phyloP scores from a whole-genome alignment of 2,113 vertebrate species.

The Carollia perspicillata region DNA sequence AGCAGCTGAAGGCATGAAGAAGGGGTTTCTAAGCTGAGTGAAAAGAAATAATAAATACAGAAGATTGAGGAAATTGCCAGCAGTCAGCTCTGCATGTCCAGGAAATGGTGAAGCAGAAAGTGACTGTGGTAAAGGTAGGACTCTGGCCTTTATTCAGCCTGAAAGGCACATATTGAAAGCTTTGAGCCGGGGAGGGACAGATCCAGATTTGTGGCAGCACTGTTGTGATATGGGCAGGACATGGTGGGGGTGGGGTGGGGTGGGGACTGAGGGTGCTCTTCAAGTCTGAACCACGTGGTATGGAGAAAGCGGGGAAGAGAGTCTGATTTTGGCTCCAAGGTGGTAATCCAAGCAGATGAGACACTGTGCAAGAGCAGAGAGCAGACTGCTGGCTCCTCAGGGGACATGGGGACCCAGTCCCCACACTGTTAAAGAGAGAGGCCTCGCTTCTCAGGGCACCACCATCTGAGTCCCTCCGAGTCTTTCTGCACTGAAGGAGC shows the following conservation, averaged over 20 bases:
- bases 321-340: neutral
- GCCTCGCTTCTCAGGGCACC: neutral
- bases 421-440: neutral
- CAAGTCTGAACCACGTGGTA: neutral
- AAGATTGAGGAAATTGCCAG: neutral
- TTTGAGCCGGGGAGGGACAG: neutral
- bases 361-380: neutral
- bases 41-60: neutral
- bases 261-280: neutral
- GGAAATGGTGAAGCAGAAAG: neutral
- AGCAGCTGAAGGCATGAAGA: neutral
- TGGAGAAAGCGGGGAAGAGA: neutral
- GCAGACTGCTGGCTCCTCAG: neutral
- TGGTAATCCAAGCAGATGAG: neutral
- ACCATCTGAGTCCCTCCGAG: neutral
- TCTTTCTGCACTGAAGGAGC: neutral
- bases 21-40: neutral
- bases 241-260: too few relatives aligned
- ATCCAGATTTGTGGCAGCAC: neutral
- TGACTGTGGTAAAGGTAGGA: neutral
- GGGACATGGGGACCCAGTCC: neutral
- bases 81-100: neutral
- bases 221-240: neutral
- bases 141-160: neutral
- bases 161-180: neutral